Evolutionary conservation across 2,888 invertebrate species (phyloP).

Genomic region (Machimus rusticus): DNA sequence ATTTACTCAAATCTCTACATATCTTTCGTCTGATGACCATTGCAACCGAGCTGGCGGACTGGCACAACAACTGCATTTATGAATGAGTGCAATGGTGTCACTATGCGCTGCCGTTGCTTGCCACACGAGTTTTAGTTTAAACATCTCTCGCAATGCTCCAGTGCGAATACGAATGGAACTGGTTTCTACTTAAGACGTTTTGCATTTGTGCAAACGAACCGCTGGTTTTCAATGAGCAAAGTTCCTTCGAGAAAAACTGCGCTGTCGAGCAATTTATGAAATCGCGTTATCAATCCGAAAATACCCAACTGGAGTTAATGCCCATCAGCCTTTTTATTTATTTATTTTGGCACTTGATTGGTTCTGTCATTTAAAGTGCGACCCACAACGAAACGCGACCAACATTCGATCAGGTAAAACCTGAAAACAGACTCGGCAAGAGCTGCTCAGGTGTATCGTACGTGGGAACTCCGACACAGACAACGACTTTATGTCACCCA

Average conservation of each 20-base stretch:
- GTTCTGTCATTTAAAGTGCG: neutral
- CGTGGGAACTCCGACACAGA: neutral
- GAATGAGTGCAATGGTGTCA: neutral
- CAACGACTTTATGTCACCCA: neutral
- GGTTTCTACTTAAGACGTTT: neutral
- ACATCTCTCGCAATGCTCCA: neutral
- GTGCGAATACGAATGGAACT: neutral
- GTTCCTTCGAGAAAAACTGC: neutral
- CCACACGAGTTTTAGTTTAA: neutral
- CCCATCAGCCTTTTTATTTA: neutral
- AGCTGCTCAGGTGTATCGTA: neutral
- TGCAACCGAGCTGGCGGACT: neutral
- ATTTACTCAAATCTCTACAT: neutral
- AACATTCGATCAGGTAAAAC: neutral
- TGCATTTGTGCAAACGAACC: neutral
- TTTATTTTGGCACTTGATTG: slow-evolving; percentile 30
- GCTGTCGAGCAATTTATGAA: neutral
- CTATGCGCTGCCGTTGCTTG: neutral
- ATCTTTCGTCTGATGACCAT: neutral
- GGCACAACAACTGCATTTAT: neutral
- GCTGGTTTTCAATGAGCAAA: neutral
- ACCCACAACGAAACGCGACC: neutral
- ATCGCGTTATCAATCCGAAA: neutral
- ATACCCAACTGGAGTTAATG: neutral
- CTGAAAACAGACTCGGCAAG: neutral